phyloP scores from a whole-genome alignment of 2,113 vertebrate species.

The Mustelus asterias region DNA sequence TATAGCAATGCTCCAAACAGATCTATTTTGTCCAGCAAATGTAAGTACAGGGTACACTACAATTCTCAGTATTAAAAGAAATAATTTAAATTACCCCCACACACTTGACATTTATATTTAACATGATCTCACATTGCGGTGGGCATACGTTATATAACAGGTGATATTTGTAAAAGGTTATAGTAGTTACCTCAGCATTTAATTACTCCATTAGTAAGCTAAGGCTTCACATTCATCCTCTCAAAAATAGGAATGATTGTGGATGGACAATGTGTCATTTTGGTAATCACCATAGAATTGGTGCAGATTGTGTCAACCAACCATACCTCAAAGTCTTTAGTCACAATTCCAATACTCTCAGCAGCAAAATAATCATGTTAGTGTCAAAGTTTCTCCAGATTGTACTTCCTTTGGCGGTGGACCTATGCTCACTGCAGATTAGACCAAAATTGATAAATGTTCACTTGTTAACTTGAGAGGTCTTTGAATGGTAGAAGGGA shows the following conservation, averaged over 20 bases:
- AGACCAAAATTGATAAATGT: background rate
- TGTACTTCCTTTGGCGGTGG: background rate
- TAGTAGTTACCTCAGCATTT: background rate
- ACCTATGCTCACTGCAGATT: background rate
- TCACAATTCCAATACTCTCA: background rate
- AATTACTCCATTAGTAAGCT: background rate
- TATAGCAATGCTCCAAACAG: background rate
- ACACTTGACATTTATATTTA: conserved; percentile 16
- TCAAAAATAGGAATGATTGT: background rate
- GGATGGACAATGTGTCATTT: background rate
- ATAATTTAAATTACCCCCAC: conserved; percentile 24
- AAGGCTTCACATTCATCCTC: background rate
- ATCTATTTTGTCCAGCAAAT: background rate
- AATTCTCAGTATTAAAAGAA: conserved; percentile 2
- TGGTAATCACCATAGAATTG: background rate
- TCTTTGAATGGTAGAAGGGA: background rate
- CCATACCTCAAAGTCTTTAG: background rate
- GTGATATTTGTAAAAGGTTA: background rate
- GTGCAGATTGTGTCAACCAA: background rate
- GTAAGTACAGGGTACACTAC: background rate
- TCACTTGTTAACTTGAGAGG: background rate
- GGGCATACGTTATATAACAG: background rate
- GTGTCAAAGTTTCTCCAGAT: background rate
- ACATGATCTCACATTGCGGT: background rate
- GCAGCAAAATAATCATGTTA: background rate